Evolutionary conservation across 53 echinoderm and acorn worm genomes (phyloP), one percentile per base, ranked within the genome.

Genomic region (Temnopleurus reevesii): DNA sequence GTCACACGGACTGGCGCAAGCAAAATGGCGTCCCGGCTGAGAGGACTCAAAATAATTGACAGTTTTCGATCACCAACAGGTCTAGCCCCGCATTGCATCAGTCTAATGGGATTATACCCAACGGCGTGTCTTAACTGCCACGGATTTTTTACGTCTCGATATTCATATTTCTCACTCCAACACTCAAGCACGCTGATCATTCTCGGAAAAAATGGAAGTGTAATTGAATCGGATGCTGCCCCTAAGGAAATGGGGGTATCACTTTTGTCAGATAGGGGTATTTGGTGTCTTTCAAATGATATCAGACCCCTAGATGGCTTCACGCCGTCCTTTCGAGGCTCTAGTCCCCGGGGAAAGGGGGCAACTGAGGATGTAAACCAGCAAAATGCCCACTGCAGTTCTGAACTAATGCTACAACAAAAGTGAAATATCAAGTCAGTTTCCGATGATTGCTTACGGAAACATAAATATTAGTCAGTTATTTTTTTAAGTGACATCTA

Each of bases 161-260:
- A 79, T 79, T 79, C 79, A 79, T 79, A 79, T 79, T 79, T 79
- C 79, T 47, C 49, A 47, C 51, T 24, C 18, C 18, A n/a, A 12
- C 76, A 6, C 21, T 45, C 76, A 43, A 46, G 25, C 47, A 15
- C 2, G 49, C 49, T 5, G 6, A 49, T 46, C 27, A 49, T 79
- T 2, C 79, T 19, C 26, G 49, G 21, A 29, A 29, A 27, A 79
- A 49, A 49, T 79, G 27, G 47, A 79, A 49, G 28, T 47, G 79
- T 47, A 79, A 79, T 79, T 79, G 79, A 79, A 79, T 79, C 79
- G 79, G 49, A 79, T 79, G 15, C 9, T 19, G 10, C 25, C 79
- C 79, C 79, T 79, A 29, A 79, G 79, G 79, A 79, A 79, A 79
- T 79, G 28, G 79, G 49, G 79, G 79, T 79, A 79, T 79, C 79